Base-by-base conservation (phyloP, 30 jellyfish, hydroid and myxozoan genomes). In the Aurelia sp. region DNA sequence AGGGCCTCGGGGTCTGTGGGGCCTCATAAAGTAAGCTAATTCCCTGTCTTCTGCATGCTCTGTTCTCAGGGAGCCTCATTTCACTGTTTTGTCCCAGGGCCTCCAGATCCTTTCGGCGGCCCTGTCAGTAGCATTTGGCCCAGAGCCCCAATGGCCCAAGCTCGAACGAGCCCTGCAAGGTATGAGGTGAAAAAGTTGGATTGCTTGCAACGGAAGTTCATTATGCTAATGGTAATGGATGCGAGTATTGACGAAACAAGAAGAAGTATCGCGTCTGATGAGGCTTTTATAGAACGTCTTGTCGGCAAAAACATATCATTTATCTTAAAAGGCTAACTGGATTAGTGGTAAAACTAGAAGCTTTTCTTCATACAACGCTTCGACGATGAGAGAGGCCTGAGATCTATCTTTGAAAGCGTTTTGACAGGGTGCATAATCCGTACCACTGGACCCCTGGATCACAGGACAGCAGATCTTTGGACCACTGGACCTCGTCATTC, bases 281-380 rank as follows among this genome's bases (percentile, higher is more conserved):
- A 59, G 72, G 78, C 57, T 62, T 77, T 47, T 53, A 62, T 64
- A 55, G 69, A 18, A 50, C 77, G 61, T 67, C 51, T 71, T 68
- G 91, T 81, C 91, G 91, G 91, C 84, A 68, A 66, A 37, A 13
- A 57, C 84, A 81, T 66, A 37, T 81, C 91, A 68, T 81, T 79
- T 81, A 66, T 66, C 57, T 52, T 40, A 68, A 81, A 67, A 81
- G 84, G 71, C 91, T 81, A 81, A 68, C 74, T 35, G 77, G 84
- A 81, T 68, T 67, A 66, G 81, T 66, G 91, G 91, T 55, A 64
- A 47, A 63, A 61, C 23, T 71, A 66, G 91, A 81, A 81, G 71
- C 85, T 84, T 17, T 30, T n/a, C 72, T 57, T 81, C 74, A 66
- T 27, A 55, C 31, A 63, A 69, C 88, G 88, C 88, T 19, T 60